Percentiles rank a stretch among this genome's conserved stretches.
These are phyloP conservation scores for Lepus oiostolus DNA, from an alignment of 2,797 vertebrate species.

Conservation along the genomic window DNA sequence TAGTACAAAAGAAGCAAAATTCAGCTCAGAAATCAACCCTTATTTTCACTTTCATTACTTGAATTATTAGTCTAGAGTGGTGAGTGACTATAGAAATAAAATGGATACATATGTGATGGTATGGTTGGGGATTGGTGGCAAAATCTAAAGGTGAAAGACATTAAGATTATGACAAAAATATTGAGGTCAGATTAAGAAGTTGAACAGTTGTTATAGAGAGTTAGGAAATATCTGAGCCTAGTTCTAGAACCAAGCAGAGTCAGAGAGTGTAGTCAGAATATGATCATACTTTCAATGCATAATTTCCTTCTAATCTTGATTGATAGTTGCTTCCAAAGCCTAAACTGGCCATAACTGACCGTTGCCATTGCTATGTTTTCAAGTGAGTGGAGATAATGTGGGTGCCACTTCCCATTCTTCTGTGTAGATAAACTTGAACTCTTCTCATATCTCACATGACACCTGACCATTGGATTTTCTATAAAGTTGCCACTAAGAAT, in stretches of 20 bases:
- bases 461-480: background rate
- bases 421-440: background rate
- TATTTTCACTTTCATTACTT: conserved; percentile 43
- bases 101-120: background rate
- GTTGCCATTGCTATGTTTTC: background rate
- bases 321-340: background rate
- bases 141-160: background rate
- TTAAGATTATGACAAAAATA: conserved; percentile 49
- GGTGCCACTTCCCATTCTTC: background rate
- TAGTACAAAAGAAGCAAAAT: conserved; percentile 46
- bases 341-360: background rate
- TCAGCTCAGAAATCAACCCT: conserved; percentile 16
- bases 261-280: background rate
- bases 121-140: background rate
- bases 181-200: conserved; percentile 31
- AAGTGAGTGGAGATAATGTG: background rate
- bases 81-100: conserved; percentile 50
- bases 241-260: background rate
- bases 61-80: conserved; percentile 1
- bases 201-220: background rate
- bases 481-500: background rate
- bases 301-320: conserved; percentile 1
- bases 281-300: background rate
- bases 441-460: background rate
- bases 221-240: conserved; percentile 41